Evolutionary conservation across 2,888 invertebrate genomes (phyloP), one percentile per base, ranked within the genome.

Genomic region (Sussaba pulchella): DNA sequence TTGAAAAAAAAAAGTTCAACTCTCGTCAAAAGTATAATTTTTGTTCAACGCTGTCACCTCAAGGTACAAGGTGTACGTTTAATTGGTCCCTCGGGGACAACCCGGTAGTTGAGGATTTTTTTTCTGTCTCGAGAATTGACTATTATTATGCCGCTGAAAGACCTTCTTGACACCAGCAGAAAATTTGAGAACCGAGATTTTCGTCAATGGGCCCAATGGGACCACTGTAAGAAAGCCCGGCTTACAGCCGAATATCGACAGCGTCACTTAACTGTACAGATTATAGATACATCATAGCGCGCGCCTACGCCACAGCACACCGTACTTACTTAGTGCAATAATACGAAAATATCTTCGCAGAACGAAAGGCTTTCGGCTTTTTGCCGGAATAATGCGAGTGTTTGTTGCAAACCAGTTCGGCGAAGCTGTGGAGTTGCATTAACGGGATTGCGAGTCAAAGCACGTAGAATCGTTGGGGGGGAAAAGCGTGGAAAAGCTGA

Each of bases 351-450:
- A 57, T 57, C 57, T 31, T 31, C 31, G 57, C 17, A 57, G 57
- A 26, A 31, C 57, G 57, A 31, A 36, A 21, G 57, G 31, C 57
- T 78, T 81, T 81, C 74, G 73, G 80, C 81, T 82, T 81, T 57
- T 82, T 81, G 80, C 67, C 82, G 77, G 64, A 73, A 81, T 81
- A 77, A 81, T 81, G 77, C 82, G 57, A 45, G 57, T 43, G 52
- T 69, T 69, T 69, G 69, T 54, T 69, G 54, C 24, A 41, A n/a
- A 70, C 57, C 57, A 26, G 26, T 19, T 4, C 2, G 21, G 36
- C 43, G 17, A 17, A n/a, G 19, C 26, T 43, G 78, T 63, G 70
- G 64, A 69, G 50, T 63, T 77, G 74, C 73, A 66, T 81, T 81
- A 81, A 81, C 73, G 73, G 78, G 81, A 82, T 81, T 82, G 66